Evolutionary conservation across 2,113 vertebrate species (phyloP), one percentile per base, ranked within the genome.

Genomic region (Macrotis lagotis): DNA sequence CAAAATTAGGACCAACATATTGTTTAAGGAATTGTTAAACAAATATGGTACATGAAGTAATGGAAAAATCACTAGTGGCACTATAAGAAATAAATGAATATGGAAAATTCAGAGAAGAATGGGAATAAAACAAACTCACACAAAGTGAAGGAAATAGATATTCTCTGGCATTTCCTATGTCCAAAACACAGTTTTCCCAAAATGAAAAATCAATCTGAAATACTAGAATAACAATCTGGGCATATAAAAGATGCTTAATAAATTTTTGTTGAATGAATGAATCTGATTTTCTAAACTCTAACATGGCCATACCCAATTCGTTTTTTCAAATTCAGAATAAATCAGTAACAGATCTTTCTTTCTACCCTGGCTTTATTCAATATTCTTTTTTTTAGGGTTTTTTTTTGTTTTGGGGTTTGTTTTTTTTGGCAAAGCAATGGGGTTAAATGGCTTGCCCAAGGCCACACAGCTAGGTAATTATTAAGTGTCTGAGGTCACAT

Each of bases 201-300:
- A 93, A 89, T 48, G 8, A 5, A 37, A 90, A 91, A 90, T 48
- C 90, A 7, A 90, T 95, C 37, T 93, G 49, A 74, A n/a, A n/a
- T 51, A 93, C 49, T 89, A 49, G 49, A 93, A 93, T 91, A 96
- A 90, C 31, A 90, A 92, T 89, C 24, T 89, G 49, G n/a, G 14
- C 16, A 83, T 8, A 83, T 16, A 44, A 5, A 19, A 74, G 37
- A 16, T 44, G 37, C 66, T 83, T 44, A 83, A 83, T 44, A n/a
- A 83, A 44, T 22, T 44, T 83, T 44, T 83, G 66, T 44, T 83
- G n/a, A 74, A 83, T 74, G 37, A n/a, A 74, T 50, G 5, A 92
- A 92, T 59, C 88, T 66, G 2, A 0, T 92, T 95, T 94, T 92
- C 44, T 49, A 90, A 93, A 94, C 3, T 44, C 66, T 83, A 93